Base-by-base conservation (phyloP, 2,797 vertebrate species). In the Synanceia verrucosa region DNA sequence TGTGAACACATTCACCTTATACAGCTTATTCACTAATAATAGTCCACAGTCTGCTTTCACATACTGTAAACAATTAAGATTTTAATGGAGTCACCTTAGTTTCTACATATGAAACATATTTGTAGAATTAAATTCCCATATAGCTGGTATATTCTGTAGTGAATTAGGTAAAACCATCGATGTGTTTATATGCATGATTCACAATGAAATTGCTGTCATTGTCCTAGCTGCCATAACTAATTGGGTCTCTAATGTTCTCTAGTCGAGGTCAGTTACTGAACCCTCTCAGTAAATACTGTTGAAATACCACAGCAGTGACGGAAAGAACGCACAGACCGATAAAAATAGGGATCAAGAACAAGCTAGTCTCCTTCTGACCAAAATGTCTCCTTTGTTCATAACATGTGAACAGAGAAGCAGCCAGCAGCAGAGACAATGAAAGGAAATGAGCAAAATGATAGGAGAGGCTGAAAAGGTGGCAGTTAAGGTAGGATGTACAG, bases 401-500 rank as follows among this genome's bases (percentile, higher is more conserved):
- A n/a, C n/a, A 36, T 61, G 44, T 6, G 18, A 62, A 43, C 19
- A 41, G 52, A 48, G 58, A 58, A n/a, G 13, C 33, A 67, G 62
- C 67, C 68, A 46, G 66, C 43, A 6, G 9, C 19, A 43, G 52
- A 63, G 64, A 76, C n/a, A n/a, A 62, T 57, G 43, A 73, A 74
- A 73, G 78, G 71, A 80, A 83, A 86, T 87, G 63, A 81, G 75
- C 56, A 55, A 74, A 73, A 72, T 55, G 65, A 64, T 56, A 58
- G 43, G 66, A 75, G 14, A 9, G 21, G 71, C 63, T 76, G 70
- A 80, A 83, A 72, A 70, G 69, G 58, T 53, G 76, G 81, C 63
- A 72, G 80, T 84, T 83, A 64, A 83, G 76, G 80, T 88, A 78
- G 86, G 83, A 86, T 82, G 82, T 82, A 56, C 43, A 44, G 34